A percentile compares a stretch with the other conserved stretches of the same genome.
These are phyloP conservation scores for Sycophaga agraensis DNA, from an alignment of 1,140 invertebrate genomes.

Conservation along the genomic window DNA sequence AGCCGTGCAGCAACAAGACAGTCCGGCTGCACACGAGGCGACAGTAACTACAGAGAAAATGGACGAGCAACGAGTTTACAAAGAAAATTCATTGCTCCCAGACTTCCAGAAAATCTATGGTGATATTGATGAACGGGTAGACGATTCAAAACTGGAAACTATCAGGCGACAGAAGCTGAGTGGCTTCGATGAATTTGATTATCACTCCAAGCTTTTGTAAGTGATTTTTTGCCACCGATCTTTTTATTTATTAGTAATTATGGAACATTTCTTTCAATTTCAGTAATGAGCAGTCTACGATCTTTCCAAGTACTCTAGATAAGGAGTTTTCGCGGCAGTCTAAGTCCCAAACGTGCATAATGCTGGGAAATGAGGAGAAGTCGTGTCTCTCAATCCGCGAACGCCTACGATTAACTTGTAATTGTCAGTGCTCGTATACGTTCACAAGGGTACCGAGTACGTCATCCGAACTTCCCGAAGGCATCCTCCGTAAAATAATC, in stretches of 20 bases:
- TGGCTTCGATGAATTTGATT: neutral
- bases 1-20: no score
- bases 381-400: conserved; percentile 43
- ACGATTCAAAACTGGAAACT: conserved; percentile 31
- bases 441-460: conserved; percentile 47
- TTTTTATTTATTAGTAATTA: neutral
- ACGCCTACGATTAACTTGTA: conserved; percentile 29
- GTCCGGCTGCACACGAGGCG: conserved; percentile 22
- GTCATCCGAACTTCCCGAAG: conserved; percentile 47
- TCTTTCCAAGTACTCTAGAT: neutral
- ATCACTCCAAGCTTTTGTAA: conserved; percentile 15
- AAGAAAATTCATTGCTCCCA: conserved; percentile 10
- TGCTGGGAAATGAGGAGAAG: conserved; percentile 74
- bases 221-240: neutral
- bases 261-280: neutral
- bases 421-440: conserved; percentile 46
- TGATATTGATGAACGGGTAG: no score
- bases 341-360: conserved; percentile 66
- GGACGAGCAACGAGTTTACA: conserved; percentile 10
- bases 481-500: conserved; percentile 47
- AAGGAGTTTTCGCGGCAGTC: no score
- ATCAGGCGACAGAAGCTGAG: conserved; percentile 13
- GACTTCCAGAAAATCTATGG: no score
- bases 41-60: conserved; percentile 45
- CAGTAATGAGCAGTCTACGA: neutral